Conservation (phyloP, 2,888 invertebrate genomes). For the Cheilosia vulpina region DNA sequence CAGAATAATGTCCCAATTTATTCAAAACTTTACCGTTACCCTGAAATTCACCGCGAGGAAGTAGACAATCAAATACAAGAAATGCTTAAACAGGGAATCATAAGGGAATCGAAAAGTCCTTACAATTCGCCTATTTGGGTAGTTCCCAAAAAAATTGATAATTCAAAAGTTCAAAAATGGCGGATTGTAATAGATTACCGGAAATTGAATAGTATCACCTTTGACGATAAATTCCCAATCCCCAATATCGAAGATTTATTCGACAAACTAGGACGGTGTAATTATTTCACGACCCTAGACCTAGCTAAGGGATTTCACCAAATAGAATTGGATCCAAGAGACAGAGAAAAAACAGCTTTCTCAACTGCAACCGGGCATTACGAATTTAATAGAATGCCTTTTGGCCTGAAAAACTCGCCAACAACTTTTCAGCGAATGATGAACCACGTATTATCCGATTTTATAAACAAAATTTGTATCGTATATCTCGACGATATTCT, state of each 20-base stretch:
- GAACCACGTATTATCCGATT: conserved; percentile 76
- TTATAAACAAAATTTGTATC: too few species aligned
- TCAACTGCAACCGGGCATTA: conserved; percentile 77
- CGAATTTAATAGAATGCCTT: conserved; percentile 23
- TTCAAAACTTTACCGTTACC: conserved; percentile 75
- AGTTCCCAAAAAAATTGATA: conserved; percentile 30
- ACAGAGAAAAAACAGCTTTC: conserved; percentile 78
- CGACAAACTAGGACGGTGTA: too few species aligned
- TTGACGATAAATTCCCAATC: conserved; percentile 70
- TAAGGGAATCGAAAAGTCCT: not conserved
- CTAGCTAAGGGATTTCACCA: conserved; percentile 77
- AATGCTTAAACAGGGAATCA: conserved; percentile 28
- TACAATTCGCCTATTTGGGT: conserved; percentile 7
- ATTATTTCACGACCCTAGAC: too few species aligned
- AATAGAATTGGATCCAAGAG: conserved; percentile 70
- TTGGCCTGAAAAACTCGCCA: conserved; percentile 76
- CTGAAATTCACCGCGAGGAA: conserved; percentile 59
- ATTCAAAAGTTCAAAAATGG: conserved; percentile 14
- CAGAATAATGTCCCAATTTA: conserved; percentile 56
- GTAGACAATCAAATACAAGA: conserved; percentile 69
- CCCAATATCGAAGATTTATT: conserved; percentile 75
- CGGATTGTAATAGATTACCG: conserved; percentile 76
- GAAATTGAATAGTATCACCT: conserved; percentile 70
- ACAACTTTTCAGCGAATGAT: conserved; percentile 80
- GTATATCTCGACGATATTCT: conserved; percentile 79